Evolutionary conservation across 92 coral and sea anemone genomes (phyloP).

Genomic region (Galaxea fascicularis): DNA sequence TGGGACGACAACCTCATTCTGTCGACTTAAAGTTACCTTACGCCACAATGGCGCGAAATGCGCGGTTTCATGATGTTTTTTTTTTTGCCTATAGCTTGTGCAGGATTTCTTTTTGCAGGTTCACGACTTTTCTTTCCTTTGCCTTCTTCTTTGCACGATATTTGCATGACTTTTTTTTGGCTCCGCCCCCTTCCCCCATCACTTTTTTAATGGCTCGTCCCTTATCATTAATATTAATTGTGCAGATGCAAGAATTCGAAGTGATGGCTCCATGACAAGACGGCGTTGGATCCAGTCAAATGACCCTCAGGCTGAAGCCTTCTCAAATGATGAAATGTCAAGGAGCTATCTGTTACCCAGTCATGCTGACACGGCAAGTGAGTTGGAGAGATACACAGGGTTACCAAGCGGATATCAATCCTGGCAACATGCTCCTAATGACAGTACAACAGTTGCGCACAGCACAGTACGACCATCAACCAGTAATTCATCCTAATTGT

Average conservation of each 20-base stretch:
- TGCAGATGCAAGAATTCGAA: conserved; percentile 12
- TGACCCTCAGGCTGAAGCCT: neutral
- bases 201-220: neutral
- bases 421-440: neutral
- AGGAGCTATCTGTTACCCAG: neutral
- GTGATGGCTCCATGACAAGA: conserved; percentile 23
- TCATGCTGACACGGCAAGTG: neutral
- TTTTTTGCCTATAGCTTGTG: too few relatives aligned
- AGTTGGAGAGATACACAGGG: neutral
- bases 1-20: too few relatives aligned
- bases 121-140: too few relatives aligned
- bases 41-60: too few relatives aligned
- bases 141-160: too few relatives aligned
- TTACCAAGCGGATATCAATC: neutral
- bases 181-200: neutral
- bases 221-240: too few relatives aligned
- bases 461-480: neutral
- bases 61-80: too few relatives aligned
- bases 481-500: neutral
- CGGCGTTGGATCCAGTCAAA: conserved; percentile 3
- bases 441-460: neutral
- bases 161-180: too few relatives aligned
- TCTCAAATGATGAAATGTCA: neutral
- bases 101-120: too few relatives aligned
- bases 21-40: too few relatives aligned